phyloP scores from a whole-genome alignment of 2,797 vertebrate genomes.

The Dendrocincla fuliginosa region DNA sequence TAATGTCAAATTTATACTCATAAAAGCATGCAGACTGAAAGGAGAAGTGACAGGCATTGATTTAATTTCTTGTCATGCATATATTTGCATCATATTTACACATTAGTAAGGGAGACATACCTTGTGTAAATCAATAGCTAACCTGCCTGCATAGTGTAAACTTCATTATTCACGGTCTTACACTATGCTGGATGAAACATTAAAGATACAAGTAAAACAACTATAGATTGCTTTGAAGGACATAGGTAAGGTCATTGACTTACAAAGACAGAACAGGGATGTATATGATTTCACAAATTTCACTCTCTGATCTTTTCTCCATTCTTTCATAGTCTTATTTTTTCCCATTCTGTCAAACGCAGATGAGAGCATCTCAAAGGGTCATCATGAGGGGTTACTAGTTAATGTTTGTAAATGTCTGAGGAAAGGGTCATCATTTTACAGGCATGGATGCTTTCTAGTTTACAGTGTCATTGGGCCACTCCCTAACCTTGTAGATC shows the following conservation, averaged over 20 bases:
- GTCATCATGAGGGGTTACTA: accelerated
- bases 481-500: not conserved
- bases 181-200: not conserved
- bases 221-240: not conserved
- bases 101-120: constrained; percentile 31
- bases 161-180: not conserved
- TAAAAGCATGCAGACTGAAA: constrained; percentile 17
- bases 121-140: constrained; percentile 41
- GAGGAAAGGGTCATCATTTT: not conserved
- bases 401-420: not conserved
- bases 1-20: constrained; percentile 7
- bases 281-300: not conserved
- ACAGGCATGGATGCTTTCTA: not conserved
- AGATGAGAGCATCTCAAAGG: not conserved
- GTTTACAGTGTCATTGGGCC: not conserved
- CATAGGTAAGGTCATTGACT: not conserved
- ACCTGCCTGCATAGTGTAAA: not conserved
- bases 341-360: not conserved
- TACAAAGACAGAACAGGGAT: not conserved
- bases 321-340: not conserved
- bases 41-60: constrained; percentile 23
- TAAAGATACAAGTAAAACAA: not conserved
- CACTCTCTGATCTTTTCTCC: not conserved
- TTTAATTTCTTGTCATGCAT: constrained; percentile 29
- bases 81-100: constrained; percentile 33